A percentile compares a stretch with the other conserved stretches of the same genome.
Evolutionary conservation across 2,797 vertebrate genomes (phyloP).

Genomic region (Eulemur mongoz): DNA sequence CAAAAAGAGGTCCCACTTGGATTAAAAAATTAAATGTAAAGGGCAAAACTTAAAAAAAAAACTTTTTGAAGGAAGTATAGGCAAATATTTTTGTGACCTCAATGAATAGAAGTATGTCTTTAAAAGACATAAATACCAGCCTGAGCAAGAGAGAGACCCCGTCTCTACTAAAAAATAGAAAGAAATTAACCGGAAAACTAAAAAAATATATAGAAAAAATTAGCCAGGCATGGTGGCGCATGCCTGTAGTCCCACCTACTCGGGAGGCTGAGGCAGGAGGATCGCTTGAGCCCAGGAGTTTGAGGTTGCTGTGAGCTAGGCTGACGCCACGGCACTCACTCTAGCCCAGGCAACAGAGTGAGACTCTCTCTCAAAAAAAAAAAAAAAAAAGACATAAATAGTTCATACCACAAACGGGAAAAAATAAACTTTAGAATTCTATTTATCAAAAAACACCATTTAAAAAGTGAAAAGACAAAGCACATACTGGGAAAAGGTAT

Average conservation of each 20-base stretch:
- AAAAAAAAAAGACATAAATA: neutral
- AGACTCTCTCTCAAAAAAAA: no score
- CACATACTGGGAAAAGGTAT: neutral
- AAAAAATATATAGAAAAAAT: no score
- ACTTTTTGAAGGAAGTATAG: neutral
- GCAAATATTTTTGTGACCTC: neutral
- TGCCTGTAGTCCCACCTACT: no score
- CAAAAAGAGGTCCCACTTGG: neutral
- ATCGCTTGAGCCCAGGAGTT: no score
- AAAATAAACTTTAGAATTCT: neutral
- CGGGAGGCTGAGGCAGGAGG: no score
- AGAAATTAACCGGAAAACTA: no score
- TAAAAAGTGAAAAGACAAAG: constrained; percentile 12
- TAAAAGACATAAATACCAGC: neutral
- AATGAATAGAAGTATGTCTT: neutral
- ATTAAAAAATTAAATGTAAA: neutral
- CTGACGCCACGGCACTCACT: no score
- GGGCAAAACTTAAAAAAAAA: neutral
- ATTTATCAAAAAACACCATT: neutral
- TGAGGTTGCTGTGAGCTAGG: no score
- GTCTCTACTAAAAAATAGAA: no score
- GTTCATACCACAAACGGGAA: neutral
- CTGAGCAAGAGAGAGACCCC: no score
- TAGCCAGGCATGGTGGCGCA: no score
- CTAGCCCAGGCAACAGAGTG: no score